Evolutionary conservation across 35 echinoderm and acorn worm genomes (phyloP), one percentile per base, ranked within the genome.

Genomic region (Stichopus chloronotus): DNA sequence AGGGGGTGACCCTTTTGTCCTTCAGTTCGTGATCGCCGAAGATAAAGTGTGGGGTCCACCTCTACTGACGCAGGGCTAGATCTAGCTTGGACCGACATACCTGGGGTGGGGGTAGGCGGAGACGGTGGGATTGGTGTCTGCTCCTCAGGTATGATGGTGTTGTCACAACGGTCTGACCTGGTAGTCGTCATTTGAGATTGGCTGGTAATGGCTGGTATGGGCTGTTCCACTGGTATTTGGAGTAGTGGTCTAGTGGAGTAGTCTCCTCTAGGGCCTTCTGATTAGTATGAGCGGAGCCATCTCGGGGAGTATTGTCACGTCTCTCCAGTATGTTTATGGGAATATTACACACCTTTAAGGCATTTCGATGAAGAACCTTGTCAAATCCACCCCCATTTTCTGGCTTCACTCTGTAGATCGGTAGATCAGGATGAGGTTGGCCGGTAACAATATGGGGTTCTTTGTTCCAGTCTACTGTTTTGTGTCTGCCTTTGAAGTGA

Each of bases 401-500:
- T 23, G 78, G 19, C 11, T 81, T 81, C 9, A 81, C 78, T 5
- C 13, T 25, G 25, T 81, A 81, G 19, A 81, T 25, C 25, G 78
- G 78, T 11, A 81, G 11, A 25, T 81, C 24, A 2, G 24, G 24
- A 25, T 25, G 13, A 2, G 78, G 78, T 12, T 25, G 78, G 78
- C 30, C 78, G 14, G 30, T 81, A 14, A 81, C 78, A n/a, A 81
- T n/a, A 81, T 81, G 30, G 19, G 78, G 78, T 23, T n/a, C 19
- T 52, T 11, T 23, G 4, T 81, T 23, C 78, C 78, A 81, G 25
- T 81, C 78, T 11, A 23, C 5, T 23, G 30, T 81, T 25, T 81
- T 81, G 19, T 81, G 78, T 81, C 78, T 81, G 78, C 30, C 30
- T 52, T 81, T 12, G 10, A 81, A 52, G 78, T 81, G 19, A 81